These are phyloP conservation scores for Oriolus oriolus DNA, from an alignment of 2,113 vertebrate species.

Conservation along the genomic window DNA sequence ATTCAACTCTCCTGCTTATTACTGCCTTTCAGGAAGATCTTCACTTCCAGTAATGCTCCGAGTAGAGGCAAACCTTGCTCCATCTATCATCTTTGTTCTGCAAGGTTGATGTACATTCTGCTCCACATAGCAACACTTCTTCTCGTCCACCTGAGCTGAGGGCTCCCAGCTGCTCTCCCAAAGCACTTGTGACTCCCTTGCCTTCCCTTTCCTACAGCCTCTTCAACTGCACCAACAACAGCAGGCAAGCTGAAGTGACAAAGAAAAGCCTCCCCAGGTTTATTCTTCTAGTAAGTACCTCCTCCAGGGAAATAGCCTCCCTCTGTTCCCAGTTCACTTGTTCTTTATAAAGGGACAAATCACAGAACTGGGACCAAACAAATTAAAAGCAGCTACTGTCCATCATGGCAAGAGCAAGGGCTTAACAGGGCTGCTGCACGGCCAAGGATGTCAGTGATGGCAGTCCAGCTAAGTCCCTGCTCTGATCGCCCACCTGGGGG, in stretches of 20 bases:
- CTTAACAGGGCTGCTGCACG: not conserved
- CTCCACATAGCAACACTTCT: not conserved
- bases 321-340: not conserved
- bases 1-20: not conserved
- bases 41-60: rapidly evolving
- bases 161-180: not conserved
- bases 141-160: not conserved
- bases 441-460: rapidly evolving
- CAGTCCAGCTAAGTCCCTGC: not conserved
- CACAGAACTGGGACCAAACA: not conserved
- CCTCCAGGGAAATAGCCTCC: not conserved
- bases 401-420: not conserved
- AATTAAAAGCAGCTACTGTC: not conserved
- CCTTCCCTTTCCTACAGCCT: not conserved
- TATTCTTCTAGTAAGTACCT: not conserved
- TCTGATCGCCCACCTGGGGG: rapidly evolving
- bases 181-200: rapidly evolving
- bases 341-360: not conserved
- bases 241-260: not conserved
- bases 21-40: not conserved
- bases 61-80: not conserved
- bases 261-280: rapidly evolving
- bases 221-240: not conserved
- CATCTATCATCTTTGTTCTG: not conserved
- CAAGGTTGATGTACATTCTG: not conserved